Conservation (phyloP, 2,113 vertebrate genomes). For the Agapornis roseicollis region DNA sequence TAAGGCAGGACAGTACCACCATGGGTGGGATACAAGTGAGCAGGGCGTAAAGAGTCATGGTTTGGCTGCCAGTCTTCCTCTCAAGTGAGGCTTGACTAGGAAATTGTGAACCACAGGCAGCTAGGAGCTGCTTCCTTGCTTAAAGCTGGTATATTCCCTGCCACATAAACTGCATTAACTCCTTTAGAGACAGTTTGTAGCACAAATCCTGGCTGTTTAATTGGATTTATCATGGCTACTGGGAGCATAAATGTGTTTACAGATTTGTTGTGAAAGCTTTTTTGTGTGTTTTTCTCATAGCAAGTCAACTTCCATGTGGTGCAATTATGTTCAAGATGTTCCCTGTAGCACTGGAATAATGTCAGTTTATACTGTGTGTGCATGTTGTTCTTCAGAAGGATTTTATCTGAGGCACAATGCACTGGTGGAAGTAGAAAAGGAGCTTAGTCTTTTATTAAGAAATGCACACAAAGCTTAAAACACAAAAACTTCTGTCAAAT, state of each 20-base stretch:
- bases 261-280: constrained; percentile 65
- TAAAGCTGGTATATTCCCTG: not conserved
- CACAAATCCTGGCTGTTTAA: constrained; percentile 46
- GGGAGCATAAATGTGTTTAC: constrained; percentile 55
- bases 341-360: constrained; percentile 31
- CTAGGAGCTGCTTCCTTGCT: not conserved
- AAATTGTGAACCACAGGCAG: not conserved
- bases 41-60: not conserved
- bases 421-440: not conserved
- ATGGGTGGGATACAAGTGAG: accelerated
- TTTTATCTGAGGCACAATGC: not conserved
- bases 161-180: constrained; percentile 19
- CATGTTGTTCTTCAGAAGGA: not conserved
- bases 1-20: not conserved
- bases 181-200: constrained; percentile 11
- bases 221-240: constrained; percentile 52
- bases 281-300: constrained; percentile 50
- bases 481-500: not conserved
- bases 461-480: not conserved
- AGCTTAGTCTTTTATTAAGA: not conserved
- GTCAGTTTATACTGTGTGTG: not conserved
- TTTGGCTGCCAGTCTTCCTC: not conserved
- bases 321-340: constrained; percentile 52
- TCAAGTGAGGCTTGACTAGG: not conserved
- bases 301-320: constrained; percentile 55